These are phyloP conservation scores for Lypha dubia DNA, from an alignment of 2,888 invertebrate species.

Conservation along the genomic window DNA sequence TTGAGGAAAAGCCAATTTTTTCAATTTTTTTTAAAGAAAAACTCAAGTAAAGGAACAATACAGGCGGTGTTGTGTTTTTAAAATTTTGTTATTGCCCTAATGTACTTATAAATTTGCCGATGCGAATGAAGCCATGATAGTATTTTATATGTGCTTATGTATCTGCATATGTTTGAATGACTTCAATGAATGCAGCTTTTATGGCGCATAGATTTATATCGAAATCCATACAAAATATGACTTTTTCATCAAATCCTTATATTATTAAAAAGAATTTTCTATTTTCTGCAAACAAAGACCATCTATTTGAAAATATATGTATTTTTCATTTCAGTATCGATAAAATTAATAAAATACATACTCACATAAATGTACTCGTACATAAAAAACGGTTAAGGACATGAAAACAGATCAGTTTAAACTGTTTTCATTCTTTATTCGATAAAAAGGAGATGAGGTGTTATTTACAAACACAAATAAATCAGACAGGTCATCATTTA, in stretches of 20 bases:
- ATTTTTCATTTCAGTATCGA: conserved; percentile 17
- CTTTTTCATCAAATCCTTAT: conserved; percentile 1
- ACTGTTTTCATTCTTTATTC: too few relatives aligned
- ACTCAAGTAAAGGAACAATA: too few relatives aligned
- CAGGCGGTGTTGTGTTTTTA: too few relatives aligned
- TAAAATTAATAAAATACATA: background rate
- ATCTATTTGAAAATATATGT: conserved; percentile 29
- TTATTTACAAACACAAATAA: too few relatives aligned
- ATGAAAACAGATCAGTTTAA: too few relatives aligned
- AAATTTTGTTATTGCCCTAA: too few relatives aligned
- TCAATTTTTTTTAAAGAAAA: too few relatives aligned
- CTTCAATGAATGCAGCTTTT: conserved; percentile 38
- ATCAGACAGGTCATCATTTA: too few relatives aligned
- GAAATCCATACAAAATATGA: conserved; percentile 62
- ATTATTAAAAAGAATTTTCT: conserved; percentile 29
- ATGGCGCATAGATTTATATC: conserved; percentile 57
- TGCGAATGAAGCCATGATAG: background rate
- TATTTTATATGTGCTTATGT: background rate
- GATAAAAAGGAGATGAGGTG: too few relatives aligned
- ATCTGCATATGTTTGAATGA: conserved; percentile 1
- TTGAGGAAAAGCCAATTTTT: too few relatives aligned
- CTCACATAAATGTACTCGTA: background rate
- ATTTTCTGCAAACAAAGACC: conserved; percentile 27
- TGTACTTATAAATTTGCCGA: too few relatives aligned
- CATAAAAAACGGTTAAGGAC: background rate